Evolutionary conservation across 2,888 invertebrate genomes (phyloP), one percentile per base, ranked within the genome.

Genomic region (Eupithecia dodoneata): DNA sequence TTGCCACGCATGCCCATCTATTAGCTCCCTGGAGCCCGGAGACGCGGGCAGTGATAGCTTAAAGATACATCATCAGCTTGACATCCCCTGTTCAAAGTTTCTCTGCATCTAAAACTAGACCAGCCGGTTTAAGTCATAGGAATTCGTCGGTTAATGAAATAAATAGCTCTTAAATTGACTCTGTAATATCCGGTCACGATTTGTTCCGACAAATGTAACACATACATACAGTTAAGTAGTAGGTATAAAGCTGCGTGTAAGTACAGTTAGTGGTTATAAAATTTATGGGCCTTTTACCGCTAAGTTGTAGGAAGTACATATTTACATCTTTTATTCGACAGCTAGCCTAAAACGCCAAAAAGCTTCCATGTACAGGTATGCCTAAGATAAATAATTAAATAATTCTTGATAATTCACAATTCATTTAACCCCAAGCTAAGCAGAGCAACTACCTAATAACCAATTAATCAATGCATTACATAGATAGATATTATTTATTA

Each of bases 281-380:
- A 70, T 73, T 59, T 71, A 77, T 74, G 55, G 45, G 42, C 30
- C 44, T 74, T 79, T 44, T 73, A 81, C 79, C 76, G 81, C 77
- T 80, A 79, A 9, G 69, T 69, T 71, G 72, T 59, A 73, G 63
- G 69, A 79, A 77, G 74, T 44, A n/a, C n/a, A n/a, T n/a, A 82
- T 79, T 78, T 75, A 75, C 76, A 76, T 80, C 59, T 76, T 79
- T 74, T 78, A 72, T 80, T 76, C 47, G 75, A 55, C 73, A 52
- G 49, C 9, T 30, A 72, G 41, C 72, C 73, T 73, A 72, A 72
- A 45, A n/a, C 4, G 44, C 44, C 10, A 18, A 75, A 76, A 47
- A 13, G n/a, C 59, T 71, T 0, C 52, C 73, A 69, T 59, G 59
- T 59, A 7, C 7, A 44, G 0, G 12, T 49, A 49, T 5, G 55